Conservation (phyloP, 2,797 vertebrate genomes). For the Phalloptychus januarius region DNA sequence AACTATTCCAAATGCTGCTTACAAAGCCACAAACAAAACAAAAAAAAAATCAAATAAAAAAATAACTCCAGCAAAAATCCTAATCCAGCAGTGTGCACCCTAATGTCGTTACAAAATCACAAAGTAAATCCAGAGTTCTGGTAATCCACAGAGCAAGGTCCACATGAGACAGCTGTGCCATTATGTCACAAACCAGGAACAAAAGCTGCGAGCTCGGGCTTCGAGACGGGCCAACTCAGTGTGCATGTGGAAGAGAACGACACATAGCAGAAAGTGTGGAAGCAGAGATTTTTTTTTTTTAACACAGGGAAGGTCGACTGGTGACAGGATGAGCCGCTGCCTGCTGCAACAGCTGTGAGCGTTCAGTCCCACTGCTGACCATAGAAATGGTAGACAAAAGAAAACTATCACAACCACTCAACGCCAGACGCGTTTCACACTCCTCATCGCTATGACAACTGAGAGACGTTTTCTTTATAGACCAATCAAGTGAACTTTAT, state of each 20-base stretch:
- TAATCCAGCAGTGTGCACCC: constrained; percentile 61
- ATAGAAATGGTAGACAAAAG: not conserved
- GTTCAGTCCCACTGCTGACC: not conserved
- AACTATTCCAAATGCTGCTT: constrained; percentile 41
- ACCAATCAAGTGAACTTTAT: not conserved
- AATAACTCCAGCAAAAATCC: constrained; percentile 22
- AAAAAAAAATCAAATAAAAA: constrained; percentile 1
- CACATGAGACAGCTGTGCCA: constrained; percentile 60
- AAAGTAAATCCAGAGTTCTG: constrained; percentile 71
- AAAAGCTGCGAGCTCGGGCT: constrained; percentile 21
- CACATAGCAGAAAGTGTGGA: constrained; percentile 14
- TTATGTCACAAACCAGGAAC: constrained; percentile 53
- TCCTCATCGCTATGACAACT: not conserved
- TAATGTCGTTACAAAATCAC: constrained; percentile 68
- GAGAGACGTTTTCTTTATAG: not conserved
- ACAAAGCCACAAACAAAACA: constrained; percentile 55
- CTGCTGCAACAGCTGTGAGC: not conserved
- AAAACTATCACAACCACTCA: constrained; percentile 1
- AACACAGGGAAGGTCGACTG: constrained; percentile 13
- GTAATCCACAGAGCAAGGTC: constrained; percentile 70
- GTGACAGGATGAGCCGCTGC: constrained; percentile 10
- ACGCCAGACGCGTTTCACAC: constrained; percentile 6
- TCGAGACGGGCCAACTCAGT: not conserved
- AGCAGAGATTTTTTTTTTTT: not conserved
- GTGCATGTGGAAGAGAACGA: constrained; percentile 9